Evolutionary conservation across 1,140 invertebrate species (phyloP), one percentile per base, ranked within the genome.

Genomic region (Amyelois transitella): DNA sequence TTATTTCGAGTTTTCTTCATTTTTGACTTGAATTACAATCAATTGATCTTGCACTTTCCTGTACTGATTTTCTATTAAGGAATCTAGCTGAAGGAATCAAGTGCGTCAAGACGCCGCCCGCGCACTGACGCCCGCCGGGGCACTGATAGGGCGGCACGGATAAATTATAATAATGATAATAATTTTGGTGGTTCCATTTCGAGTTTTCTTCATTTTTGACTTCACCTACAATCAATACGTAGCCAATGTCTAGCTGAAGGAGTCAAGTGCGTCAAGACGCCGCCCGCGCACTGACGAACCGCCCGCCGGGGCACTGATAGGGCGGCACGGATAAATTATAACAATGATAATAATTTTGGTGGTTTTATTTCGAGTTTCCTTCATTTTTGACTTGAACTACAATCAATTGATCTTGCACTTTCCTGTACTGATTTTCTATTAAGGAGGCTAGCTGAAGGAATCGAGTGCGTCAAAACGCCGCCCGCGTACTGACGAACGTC

Each of bases 81-180:
- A n/a, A n/a, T n/a, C n/a, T n/a, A n/a, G n/a, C n/a, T n/a, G 90
- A 93, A 78, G 63, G 74, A 90, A 67, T 90, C 49, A 90, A 92
- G 61, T 90, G 91, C 79, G 89, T 90, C 69, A 89, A 89, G 25
- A 84, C 90, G 47, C 77, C 90, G 14, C 77, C 79, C 72, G 74
- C 90, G 87, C 90, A 90, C 84, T 84, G 80, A 90, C 91, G 10
- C 91, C 90, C 10, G 17, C 6, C 19, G 17, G 8, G 19, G 18
- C 7, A 58, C 43, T 7, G 1, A 81, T 79, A 81, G 75, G 76
- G 71, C 72, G 72, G 70, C 72, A 75, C 66, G 65, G 71, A 75
- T 75, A 73, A 66, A 66, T 66, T 69, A 66, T 64, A 51, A 50
- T 48, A 19, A 14, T 28, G 12, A 66, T 66, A 66, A 66, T 64